Base-by-base conservation (phyloP, 2,888 invertebrate genomes). In the Synergus itoensis region DNA sequence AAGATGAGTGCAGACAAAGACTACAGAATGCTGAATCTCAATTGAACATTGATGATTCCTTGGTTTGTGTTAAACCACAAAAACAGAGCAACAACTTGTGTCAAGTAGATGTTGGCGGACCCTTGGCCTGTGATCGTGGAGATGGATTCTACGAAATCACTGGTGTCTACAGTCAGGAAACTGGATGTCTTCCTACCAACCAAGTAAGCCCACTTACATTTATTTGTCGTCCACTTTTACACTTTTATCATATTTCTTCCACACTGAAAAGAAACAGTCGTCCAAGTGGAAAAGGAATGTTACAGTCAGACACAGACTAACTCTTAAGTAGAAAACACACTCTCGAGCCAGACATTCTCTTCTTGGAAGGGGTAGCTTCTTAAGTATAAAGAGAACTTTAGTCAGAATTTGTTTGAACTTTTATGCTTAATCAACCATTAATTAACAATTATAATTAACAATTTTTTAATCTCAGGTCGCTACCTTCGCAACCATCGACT, bases 21-120 rank as follows among this genome's bases (percentile, higher is more conserved):
- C 87, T 95, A 82, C 88, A 93, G 18, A 92, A 93, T 80, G 93
- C 95, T 89, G 94, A 95, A 92, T 93, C 94, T 80, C 92, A 94
- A 62, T 92, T 95, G 0, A 91, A 94, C 41, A 93, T 95, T 76
- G 94, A 95, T 82, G 94, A 95, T 41, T 95, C 95, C 83, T 94
- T 96, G 88, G 94, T 96, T 0, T 97, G 97, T 87, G 96, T 95
- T 63, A 93, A 93, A 79, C 94, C 95, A 0, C 93, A 93, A 69
- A 93, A 94, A 90, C 94, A 95, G 28, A 92, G 93, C 53, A 94
- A 95, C 84, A 96, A 96, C 87, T 94, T 97, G 79, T 97, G 97
- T 93, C 95, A 95, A 93, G 96, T 96, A 9, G 97, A 97, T 89
- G 94, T 95, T 77, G 97, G 97, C 73, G 96, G 96, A 85, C 97